Evolutionary conservation across 2,797 vertebrate species (phyloP), one percentile per base, ranked within the genome.

Genomic region (Lagothrix lagotricha): DNA sequence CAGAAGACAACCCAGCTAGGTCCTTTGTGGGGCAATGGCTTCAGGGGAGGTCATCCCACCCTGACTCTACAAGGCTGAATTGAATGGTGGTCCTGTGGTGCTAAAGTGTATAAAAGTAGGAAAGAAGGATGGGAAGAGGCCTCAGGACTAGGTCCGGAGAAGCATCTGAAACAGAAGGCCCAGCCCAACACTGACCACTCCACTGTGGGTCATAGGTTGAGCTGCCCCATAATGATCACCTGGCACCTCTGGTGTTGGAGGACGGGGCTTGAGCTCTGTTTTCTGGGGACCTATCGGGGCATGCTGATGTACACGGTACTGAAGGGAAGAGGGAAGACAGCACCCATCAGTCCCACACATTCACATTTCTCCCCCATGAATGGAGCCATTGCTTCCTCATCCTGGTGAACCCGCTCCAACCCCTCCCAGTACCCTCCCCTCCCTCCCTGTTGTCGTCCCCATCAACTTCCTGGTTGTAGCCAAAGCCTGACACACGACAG

Each of bases 1-100:
- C 61, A 15, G 15, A 72, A 61, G 54, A 81, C 26, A 57, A 7
- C 41, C 28, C 17, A 8, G 46, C n/a, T 17, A 24, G 26, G 19
- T 7, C 2, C 5, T n/a, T 30, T 15, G 24, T 44, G 12, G 10
- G n/a, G 30, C 52, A 39, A 0, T 0, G 0, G 33, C 44, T 30
- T 28, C 54, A 12, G 54, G 41, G 41, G 26, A 7, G 8, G 6
- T 75, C 50, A 28, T 2, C 8, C 5, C 48, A 57, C 73, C 36
- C 33, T 36, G 41, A 67, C 19, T 58, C 50, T 10, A 44, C 70
- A 83, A 64, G 36, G n/a, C 22, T 17, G 67, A 79, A 58, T 17
- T 52, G 48, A 58, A 24, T 28, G 11, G 12, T 24, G 58, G 30
- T 54, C 39, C 7, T 70, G 41, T 41, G 44, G n/a, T 13, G 12